Percentiles rank a stretch among this genome's conserved stretches.
phyloP scores from a whole-genome alignment of 2,888 invertebrate genomes.

The Netelia fuscicornis region DNA sequence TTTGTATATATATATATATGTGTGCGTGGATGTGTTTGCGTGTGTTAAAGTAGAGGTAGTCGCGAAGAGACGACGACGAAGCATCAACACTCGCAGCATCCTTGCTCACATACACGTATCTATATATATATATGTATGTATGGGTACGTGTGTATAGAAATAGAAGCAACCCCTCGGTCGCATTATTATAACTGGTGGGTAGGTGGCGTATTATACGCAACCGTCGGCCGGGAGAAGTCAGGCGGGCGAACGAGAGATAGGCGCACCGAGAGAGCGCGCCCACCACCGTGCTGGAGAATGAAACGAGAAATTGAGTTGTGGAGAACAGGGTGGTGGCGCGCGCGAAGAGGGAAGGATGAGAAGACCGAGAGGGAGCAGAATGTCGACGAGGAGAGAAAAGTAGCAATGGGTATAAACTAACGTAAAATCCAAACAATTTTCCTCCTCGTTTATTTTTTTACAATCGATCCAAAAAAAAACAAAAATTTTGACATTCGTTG shows the following conservation, averaged over 20 bases:
- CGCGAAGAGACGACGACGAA: constrained; percentile 27
- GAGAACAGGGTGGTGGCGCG: constrained; percentile 73
- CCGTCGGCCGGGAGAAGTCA: constrained; percentile 82
- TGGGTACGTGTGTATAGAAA: constrained; percentile 12
- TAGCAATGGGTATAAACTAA: constrained; percentile 42
- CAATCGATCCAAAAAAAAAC: too few relatives aligned
- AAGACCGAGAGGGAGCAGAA: constrained; percentile 54
- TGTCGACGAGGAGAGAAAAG: constrained; percentile 5
- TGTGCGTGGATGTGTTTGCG: background rate
- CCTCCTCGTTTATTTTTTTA: background rate
- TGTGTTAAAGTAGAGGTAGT: constrained; percentile 9
- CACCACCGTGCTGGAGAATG: constrained; percentile 80
- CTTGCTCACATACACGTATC: background rate
- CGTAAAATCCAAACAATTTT: constrained; percentile 38
- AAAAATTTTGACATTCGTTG: too few relatives aligned
- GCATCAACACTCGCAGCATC: constrained; percentile 44
- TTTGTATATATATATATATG: constrained; percentile 1
- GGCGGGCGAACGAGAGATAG: constrained; percentile 84
- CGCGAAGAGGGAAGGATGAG: constrained; percentile 31
- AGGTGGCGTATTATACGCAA: constrained; percentile 84
- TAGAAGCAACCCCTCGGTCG: constrained; percentile 72
- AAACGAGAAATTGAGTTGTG: constrained; percentile 85
- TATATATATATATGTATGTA: constrained; percentile 5
- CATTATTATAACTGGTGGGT: constrained; percentile 83
- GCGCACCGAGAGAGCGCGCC: constrained; percentile 58